A percentile compares a stretch with the other conserved stretches of the same genome.
Evolutionary conservation across 2,797 vertebrate species (phyloP).

Genomic region (Lutjanus campechanus): DNA sequence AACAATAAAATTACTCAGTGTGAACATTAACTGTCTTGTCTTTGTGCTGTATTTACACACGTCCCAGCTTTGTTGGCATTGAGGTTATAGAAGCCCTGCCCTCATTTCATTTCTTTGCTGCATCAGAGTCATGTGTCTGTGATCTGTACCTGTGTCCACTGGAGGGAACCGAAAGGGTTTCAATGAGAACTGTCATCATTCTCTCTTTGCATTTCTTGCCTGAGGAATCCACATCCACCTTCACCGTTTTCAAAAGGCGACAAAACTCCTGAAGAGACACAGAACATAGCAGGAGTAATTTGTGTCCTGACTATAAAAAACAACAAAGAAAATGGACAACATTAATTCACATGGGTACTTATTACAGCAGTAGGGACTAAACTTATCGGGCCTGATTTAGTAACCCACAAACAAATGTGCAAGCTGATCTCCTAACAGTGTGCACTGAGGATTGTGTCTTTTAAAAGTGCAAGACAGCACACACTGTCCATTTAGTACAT

Average conservation of each 20-base stretch:
- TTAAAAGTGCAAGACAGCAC: no score
- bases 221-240: constrained; percentile 91
- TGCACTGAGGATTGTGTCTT: no score
- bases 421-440: no score
- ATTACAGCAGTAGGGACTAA: no score
- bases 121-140: neutral
- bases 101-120: neutral
- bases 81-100: no score
- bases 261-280: constrained; percentile 86
- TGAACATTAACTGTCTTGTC: no score
- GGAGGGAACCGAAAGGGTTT: constrained; percentile 60
- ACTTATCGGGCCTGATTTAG: no score
- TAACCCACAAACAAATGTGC: no score
- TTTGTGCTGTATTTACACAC: no score
- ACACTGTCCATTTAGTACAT: no score
- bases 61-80: no score
- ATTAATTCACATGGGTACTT: neutral
- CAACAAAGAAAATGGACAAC: neutral
- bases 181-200: constrained; percentile 90
- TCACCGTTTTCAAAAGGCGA: constrained; percentile 88
- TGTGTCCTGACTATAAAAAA: neutral
- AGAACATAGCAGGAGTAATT: neutral
- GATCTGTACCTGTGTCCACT: constrained; percentile 33
- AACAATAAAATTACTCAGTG: no score
- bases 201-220: constrained; percentile 93